phyloP scores from a whole-genome alignment of 2,888 invertebrate genomes.

The Hoplodrina blanda region DNA sequence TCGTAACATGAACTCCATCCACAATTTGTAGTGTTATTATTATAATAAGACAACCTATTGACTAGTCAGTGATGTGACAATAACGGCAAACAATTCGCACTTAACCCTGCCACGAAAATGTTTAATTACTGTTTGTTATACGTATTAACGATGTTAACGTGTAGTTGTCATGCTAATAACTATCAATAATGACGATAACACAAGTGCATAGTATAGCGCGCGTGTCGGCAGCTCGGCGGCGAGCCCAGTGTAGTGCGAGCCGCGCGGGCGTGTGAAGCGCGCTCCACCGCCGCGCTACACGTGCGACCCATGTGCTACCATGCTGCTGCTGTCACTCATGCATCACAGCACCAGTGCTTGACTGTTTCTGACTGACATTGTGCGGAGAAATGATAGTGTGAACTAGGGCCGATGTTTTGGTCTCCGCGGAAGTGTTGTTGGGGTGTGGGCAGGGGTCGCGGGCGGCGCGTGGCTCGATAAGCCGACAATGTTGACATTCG shows the following conservation, averaged over 20 bases:
- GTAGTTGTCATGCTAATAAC: slow-evolving; percentile 73
- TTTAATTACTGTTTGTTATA: slow-evolving; percentile 67
- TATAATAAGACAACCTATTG: slow-evolving; percentile 58
- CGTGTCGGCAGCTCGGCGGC: slow-evolving; percentile 73
- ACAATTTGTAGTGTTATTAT: slow-evolving; percentile 49
- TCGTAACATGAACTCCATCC: slow-evolving; percentile 58
- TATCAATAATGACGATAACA: slow-evolving; percentile 85
- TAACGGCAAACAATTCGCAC: slow-evolving; percentile 61
- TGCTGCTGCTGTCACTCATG: slow-evolving; percentile 58
- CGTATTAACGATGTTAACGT: slow-evolving; percentile 68
- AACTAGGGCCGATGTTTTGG: slow-evolving; percentile 79
- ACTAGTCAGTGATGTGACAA: slow-evolving; percentile 57
- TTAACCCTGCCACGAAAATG: slow-evolving; percentile 55
- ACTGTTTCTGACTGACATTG: slow-evolving; percentile 66
- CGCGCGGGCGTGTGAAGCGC: slow-evolving; percentile 83
- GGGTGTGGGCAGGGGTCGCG: slow-evolving; percentile 78
- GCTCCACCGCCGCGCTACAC: slow-evolving; percentile 72
- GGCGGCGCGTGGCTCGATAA: slow-evolving; percentile 82
- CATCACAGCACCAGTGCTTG: slow-evolving; percentile 63
- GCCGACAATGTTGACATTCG: slow-evolving; percentile 90
- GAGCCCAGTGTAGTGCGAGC: slow-evolving; percentile 81
- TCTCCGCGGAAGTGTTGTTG: slow-evolving; percentile 72
- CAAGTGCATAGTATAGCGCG: slow-evolving; percentile 77
- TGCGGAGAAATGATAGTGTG: slow-evolving; percentile 67
- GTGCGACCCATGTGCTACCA: slow-evolving; percentile 73